Conservation (phyloP, 1,140 invertebrate genomes). For the Calephelis virginiensis region DNA sequence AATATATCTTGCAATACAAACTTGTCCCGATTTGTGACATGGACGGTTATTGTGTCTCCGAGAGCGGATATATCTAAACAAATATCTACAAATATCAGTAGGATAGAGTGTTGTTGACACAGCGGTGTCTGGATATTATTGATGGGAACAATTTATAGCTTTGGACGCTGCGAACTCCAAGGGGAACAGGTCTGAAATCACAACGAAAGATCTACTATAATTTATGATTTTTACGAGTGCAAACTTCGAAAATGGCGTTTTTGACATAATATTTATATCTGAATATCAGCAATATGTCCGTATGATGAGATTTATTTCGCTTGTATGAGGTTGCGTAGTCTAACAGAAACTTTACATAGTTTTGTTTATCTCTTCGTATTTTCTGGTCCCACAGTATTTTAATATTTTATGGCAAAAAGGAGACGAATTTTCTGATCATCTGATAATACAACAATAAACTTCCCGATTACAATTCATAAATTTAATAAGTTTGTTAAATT, state of each 20-base stretch:
- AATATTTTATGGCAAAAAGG: too few relatives aligned
- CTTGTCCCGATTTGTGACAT: not conserved
- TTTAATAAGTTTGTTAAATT: too few relatives aligned
- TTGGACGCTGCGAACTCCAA: constrained; percentile 46
- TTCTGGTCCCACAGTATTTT: too few relatives aligned
- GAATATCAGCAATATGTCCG: constrained; percentile 10
- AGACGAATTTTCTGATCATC: too few relatives aligned
- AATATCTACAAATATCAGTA: constrained; percentile 50
- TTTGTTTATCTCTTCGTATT: too few relatives aligned
- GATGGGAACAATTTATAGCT: constrained; percentile 62
- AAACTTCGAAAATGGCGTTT: constrained; percentile 15
- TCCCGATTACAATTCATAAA: too few relatives aligned
- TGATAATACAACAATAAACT: too few relatives aligned
- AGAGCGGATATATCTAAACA: constrained; percentile 25
- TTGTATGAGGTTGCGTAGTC: too few relatives aligned
- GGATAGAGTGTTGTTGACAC: constrained; percentile 54
- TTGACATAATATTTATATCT: constrained; percentile 15
- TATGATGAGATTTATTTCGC: not conserved
- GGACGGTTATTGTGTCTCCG: constrained; percentile 13
- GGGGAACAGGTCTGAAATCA: constrained; percentile 40
- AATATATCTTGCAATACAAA: constrained; percentile 9
- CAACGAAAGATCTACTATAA: constrained; percentile 16
- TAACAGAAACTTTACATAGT: too few relatives aligned
- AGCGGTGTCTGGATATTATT: constrained; percentile 53
- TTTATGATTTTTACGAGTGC: constrained; percentile 16